A percentile compares a stretch with the other conserved stretches of the same genome.
Evolutionary conservation across 2,888 invertebrate species (phyloP).

Genomic region (Lissonota sp.): DNA sequence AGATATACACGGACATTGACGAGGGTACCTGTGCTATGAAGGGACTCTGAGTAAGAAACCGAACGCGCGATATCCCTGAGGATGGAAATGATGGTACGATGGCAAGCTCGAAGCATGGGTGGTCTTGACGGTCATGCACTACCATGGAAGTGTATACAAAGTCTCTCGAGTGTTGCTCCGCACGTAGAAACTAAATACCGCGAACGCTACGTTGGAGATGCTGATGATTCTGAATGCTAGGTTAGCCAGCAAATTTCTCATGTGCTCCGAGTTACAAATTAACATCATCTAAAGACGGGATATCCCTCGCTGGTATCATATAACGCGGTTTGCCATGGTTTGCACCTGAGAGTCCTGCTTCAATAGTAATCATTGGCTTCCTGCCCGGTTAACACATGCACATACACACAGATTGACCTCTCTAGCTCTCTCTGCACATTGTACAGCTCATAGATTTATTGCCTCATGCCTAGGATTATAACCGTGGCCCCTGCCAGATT

Average conservation of each 20-base stretch:
- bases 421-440: constrained; percentile 20
- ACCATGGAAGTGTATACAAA: not conserved
- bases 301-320: not conserved
- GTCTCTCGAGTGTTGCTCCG: constrained; percentile 6
- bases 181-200: constrained; percentile 9
- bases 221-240: not conserved
- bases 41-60: not conserved
- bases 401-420: not conserved
- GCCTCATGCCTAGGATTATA: constrained; percentile 34
- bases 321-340: not conserved
- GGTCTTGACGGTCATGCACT: constrained; percentile 42
- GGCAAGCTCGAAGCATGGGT: constrained; percentile 51
- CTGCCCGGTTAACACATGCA: not conserved
- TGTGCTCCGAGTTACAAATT: constrained; percentile 17
- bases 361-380: constrained; percentile 30
- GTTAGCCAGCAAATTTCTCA: not conserved
- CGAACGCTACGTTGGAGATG: not conserved
- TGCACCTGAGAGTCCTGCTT: not conserved
- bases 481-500: constrained; percentile 1
- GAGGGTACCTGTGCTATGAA: constrained; percentile 40
- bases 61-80: constrained; percentile 14
- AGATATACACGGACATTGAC: constrained; percentile 50
- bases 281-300: not conserved
- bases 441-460: constrained; percentile 37
- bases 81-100: constrained; percentile 44